Evolutionary conservation across 2,797 vertebrate species (phyloP).

Genomic region (Heteromormyrus szaboi): DNA sequence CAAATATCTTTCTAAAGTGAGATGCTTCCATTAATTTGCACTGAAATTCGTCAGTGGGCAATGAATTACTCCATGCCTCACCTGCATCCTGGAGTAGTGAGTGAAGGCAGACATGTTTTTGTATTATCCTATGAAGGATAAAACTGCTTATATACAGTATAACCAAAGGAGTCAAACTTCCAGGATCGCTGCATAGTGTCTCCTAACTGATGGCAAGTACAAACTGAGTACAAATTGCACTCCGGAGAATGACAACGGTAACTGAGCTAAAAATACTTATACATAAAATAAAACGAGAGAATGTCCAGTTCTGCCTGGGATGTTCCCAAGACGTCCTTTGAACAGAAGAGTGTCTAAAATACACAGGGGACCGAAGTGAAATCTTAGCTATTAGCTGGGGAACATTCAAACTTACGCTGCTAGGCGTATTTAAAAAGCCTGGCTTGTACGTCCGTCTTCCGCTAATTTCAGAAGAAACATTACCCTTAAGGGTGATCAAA

Average conservation of each 20-base stretch:
- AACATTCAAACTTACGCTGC: neutral
- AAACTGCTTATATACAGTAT: neutral
- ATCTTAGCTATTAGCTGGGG: neutral
- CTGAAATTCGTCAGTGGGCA: neutral
- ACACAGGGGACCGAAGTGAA: neutral
- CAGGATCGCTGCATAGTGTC: neutral
- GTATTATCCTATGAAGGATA: neutral
- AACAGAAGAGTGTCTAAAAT: neutral
- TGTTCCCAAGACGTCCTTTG: neutral
- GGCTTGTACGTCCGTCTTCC: neutral
- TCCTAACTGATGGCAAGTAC: neutral
- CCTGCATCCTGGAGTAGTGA: neutral
- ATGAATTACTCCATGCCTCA: neutral
- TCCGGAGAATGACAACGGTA: neutral
- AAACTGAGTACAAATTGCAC: neutral
- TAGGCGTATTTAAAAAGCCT: neutral
- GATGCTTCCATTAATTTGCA: neutral
- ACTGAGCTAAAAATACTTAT: neutral
- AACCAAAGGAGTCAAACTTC: neutral
- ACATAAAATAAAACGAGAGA: neutral
- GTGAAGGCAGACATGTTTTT: neutral
- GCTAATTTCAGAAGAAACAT: neutral
- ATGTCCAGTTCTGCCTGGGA: neutral
- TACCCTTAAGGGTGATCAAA: neutral
- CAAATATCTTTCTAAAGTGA: neutral